phyloP scores from a whole-genome alignment of 2,113 vertebrate species.

The Zosterops pallidus region DNA sequence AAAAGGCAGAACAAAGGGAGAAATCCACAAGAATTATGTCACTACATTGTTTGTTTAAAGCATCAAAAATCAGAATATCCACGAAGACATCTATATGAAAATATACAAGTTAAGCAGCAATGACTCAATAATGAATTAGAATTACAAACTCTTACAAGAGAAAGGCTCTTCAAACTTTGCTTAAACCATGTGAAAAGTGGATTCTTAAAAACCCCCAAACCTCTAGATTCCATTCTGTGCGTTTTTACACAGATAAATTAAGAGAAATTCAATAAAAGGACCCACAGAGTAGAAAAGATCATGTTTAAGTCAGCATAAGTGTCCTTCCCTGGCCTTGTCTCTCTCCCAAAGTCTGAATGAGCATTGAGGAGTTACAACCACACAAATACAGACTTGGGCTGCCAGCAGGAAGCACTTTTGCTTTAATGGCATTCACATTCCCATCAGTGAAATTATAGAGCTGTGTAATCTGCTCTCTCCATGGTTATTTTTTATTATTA shows the following conservation, averaged over 20 bases:
- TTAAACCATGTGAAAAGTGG: not conserved
- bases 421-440: conserved; percentile 65
- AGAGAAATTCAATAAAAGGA: not conserved
- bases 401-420: conserved; percentile 66
- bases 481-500: conserved; percentile 65
- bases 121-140: not conserved
- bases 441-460: conserved; percentile 59
- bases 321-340: conserved; percentile 53
- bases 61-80: not conserved
- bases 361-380: conserved; percentile 51
- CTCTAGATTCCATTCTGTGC: not conserved
- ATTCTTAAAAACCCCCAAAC: not conserved
- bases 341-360: conserved; percentile 57
- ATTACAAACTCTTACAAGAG: not conserved
- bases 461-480: conserved; percentile 56
- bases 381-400: conserved; percentile 60
- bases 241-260: not conserved
- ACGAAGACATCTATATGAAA: not conserved
- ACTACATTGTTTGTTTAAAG: not conserved
- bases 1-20: not conserved
- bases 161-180: not conserved
- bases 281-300: not conserved
- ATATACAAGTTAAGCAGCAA: not conserved
- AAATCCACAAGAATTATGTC: not conserved
- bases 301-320: conserved; percentile 23